These are phyloP conservation scores for Entomyzon cyanotis DNA, from an alignment of 2,113 vertebrate species.

Conservation along the genomic window DNA sequence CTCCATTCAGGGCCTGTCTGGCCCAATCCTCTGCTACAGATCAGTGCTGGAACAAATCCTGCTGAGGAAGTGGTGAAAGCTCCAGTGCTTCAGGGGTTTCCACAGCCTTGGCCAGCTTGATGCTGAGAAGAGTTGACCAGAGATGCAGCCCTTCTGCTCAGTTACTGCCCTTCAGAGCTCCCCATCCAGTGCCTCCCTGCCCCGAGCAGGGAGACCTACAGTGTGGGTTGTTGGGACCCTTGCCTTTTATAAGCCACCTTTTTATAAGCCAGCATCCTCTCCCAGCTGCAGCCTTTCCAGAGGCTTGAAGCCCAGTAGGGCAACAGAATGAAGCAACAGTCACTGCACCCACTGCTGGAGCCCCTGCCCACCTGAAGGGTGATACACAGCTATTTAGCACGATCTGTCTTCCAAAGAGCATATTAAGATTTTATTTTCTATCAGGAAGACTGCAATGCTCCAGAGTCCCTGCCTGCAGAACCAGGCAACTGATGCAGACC, in stretches of 20 bases:
- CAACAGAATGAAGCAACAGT: neutral
- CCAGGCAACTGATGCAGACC: neutral
- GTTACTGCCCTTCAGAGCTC: neutral
- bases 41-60: neutral
- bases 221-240: neutral
- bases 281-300: neutral
- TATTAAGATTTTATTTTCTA: neutral
- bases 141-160: neutral
- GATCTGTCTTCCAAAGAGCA: neutral
- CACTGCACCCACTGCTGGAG: neutral
- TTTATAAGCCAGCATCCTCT: neutral
- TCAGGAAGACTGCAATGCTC: neutral
- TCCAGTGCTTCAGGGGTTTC: slow-evolving; percentile 6
- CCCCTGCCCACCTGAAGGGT: neutral
- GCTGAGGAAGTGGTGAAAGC: neutral
- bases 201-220: neutral
- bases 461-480: neutral
- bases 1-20: neutral
- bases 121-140: neutral
- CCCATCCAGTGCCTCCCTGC: neutral
- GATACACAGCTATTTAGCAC: neutral
- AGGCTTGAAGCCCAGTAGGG: neutral
- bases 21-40: neutral
- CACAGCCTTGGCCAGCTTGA: neutral
- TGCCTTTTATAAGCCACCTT: neutral